Percentiles rank a stretch among this genome's conserved stretches.
These are phyloP conservation scores for Lamproptera curius DNA, from an alignment of 2,888 invertebrate species.

Conservation along the genomic window DNA sequence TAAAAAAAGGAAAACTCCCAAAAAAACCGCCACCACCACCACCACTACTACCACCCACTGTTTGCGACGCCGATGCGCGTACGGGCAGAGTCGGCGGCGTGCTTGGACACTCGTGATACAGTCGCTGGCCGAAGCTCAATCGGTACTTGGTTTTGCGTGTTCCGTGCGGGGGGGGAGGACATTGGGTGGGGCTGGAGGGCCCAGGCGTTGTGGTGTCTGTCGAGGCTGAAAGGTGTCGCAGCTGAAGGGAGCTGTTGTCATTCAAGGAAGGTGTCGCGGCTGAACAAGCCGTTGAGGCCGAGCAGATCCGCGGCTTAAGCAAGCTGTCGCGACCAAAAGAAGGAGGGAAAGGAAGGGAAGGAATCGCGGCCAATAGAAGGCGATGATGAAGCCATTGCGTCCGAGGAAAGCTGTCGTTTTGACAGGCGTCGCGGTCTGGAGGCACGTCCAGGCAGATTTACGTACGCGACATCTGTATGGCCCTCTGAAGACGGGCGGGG, in stretches of 20 bases:
- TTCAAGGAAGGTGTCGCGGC: not conserved
- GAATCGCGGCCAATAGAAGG: no score
- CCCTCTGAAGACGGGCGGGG: not conserved
- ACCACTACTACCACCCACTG: no score
- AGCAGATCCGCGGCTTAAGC: no score
- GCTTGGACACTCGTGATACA: conserved; percentile 57
- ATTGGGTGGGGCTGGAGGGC: conserved; percentile 13
- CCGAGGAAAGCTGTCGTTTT: no score
- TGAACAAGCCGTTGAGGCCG: not conserved
- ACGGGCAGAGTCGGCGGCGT: conserved; percentile 52
- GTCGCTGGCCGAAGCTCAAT: conserved; percentile 58
- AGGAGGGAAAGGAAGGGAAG: no score
- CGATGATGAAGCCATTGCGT: no score
- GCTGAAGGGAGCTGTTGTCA: not conserved
- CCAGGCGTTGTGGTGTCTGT: conserved; percentile 20
- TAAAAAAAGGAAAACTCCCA: conserved; percentile 74
- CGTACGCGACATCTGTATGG: not conserved
- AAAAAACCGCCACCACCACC: no score
- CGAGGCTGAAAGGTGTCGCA: not conserved
- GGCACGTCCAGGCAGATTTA: not conserved
- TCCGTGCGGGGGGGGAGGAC: conserved; percentile 40
- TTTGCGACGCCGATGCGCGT: conserved; percentile 65
- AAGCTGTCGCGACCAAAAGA: not conserved
- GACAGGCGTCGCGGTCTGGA: no score
- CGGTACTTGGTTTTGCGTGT: conserved; percentile 61